Base-by-base conservation (phyloP, 2,888 invertebrate genomes). In the Catocala fraxini region DNA sequence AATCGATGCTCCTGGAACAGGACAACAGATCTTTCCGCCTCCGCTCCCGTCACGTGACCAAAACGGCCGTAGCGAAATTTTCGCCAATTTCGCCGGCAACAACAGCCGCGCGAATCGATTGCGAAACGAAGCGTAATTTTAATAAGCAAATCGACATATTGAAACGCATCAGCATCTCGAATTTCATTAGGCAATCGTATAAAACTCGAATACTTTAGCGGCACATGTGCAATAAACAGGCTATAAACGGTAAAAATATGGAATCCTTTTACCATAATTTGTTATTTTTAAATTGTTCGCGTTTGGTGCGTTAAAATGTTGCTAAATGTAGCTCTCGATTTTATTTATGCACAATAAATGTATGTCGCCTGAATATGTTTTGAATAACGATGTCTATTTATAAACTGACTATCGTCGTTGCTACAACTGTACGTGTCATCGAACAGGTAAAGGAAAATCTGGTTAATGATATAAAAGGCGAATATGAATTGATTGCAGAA, bases 1-100 rank as follows among this genome's bases (percentile, higher is more conserved):
- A 93, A 94, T 93, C 93, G 93, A 94, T 93, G 93, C 83, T 89
- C 87, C 89, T 88, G 90, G 85, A 91, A 90, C 91, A 91, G 91
- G 91, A 91, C 90, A 89, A 89, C 89, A 87, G 84, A 89, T 90
- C 91, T 88, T 87, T 89, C 88, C 92, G 92, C 89, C 90, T 89
- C 88, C 89, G 88, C 89, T 88, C 82, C 88, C 85, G 84, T 87
- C 82, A 87, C 86, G 83, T 85, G 83, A 85, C 79, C 83, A 73
- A 79, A 80, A 77, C 74, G 77, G 69, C 77, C 82, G 79, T 80
- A 82, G 85, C 82, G 82, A 87, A 67, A 87, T 88, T 89, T 89
- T 85, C 84, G 81, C 83, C 80, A 88, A 87, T 85, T 84, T 85
- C 75, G 72, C 73, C 73, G 59, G 61, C 60, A 75, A 71, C 63